phyloP scores from a whole-genome alignment of 2,888 invertebrate genomes.

The Epistrophe eligans region DNA sequence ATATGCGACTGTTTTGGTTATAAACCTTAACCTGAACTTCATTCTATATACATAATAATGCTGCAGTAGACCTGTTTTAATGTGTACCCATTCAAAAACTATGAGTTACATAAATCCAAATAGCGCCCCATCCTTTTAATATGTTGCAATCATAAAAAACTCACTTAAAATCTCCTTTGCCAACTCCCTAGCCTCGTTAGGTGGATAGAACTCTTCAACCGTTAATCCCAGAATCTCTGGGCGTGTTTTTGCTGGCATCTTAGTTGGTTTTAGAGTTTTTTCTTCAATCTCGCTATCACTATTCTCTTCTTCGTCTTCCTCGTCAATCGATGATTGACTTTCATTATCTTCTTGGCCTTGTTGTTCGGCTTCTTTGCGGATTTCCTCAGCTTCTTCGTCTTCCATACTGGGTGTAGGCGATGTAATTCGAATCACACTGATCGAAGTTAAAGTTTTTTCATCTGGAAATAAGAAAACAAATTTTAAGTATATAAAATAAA shows the following conservation, averaged over 20 bases:
- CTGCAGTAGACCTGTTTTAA: no score
- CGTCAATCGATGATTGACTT: slow-evolving; percentile 77
- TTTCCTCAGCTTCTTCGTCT: slow-evolving; percentile 81
- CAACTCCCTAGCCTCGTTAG: slow-evolving; percentile 83
- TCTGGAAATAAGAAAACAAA: slow-evolving; percentile 77
- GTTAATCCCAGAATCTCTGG: slow-evolving; percentile 87
- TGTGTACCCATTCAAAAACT: no score
- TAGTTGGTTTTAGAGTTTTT: slow-evolving; percentile 78
- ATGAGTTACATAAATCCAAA: no score
- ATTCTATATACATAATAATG: no score
- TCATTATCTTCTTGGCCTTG: slow-evolving; percentile 76
- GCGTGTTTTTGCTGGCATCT: slow-evolving; percentile 76
- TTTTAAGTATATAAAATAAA: not conserved
- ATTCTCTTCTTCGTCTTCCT: slow-evolving; percentile 84
- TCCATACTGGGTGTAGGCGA: slow-evolving; percentile 84
- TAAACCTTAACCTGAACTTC: no score
- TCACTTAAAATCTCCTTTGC: slow-evolving; percentile 84
- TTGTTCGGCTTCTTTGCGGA: slow-evolving; percentile 77
- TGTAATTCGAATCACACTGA: slow-evolving; percentile 87
- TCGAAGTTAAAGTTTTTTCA: slow-evolving; percentile 86
- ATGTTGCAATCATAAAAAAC: slow-evolving; percentile 40
- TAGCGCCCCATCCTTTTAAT: no score
- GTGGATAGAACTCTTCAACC: slow-evolving; percentile 87
- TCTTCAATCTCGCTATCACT: slow-evolving; percentile 86
- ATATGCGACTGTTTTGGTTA: no score